Percentiles rank a stretch among this genome's conserved stretches.
phyloP scores from a whole-genome alignment of 2,888 invertebrate genomes.

The Zygogramma bicolorata region DNA sequence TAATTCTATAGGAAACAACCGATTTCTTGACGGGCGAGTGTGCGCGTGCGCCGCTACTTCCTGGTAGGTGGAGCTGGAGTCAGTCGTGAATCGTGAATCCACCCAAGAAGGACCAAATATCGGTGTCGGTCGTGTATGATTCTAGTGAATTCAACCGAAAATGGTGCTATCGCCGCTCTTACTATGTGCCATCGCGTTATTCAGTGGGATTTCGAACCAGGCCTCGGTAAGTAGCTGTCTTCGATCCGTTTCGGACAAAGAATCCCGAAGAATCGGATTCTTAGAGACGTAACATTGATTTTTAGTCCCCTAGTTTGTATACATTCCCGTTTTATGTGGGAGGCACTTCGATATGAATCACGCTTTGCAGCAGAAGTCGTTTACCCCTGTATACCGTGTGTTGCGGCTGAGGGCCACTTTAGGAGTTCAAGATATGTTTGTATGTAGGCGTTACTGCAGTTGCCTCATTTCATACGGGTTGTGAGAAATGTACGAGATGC shows the following conservation, averaged over 20 bases:
- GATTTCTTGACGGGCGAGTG: conserved; percentile 78
- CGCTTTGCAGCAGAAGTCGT: background rate
- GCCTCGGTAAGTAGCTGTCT: conserved; percentile 68
- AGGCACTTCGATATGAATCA: background rate
- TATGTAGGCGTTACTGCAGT: background rate
- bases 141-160: conserved; percentile 60
- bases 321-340: conserved; percentile 33
- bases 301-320: conserved; percentile 54
- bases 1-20: conserved; percentile 35
- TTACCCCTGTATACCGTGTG: background rate
- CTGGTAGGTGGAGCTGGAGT: conserved; percentile 64
- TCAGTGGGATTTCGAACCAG: conserved; percentile 71
- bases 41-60: conserved; percentile 57
- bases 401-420: background rate
- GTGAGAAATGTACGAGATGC: background rate
- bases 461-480: background rate
- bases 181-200: conserved; percentile 73
- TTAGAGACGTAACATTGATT: conserved; percentile 52
- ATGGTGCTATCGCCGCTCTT: conserved; percentile 75
- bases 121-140: conserved; percentile 56
- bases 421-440: background rate
- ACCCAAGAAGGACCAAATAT: conserved; percentile 61
- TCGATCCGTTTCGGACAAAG: background rate
- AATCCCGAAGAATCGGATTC: background rate
- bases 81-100: conserved; percentile 62